Conservation (phyloP, 2,113 vertebrate species). For the Bombycilla garrulus region DNA sequence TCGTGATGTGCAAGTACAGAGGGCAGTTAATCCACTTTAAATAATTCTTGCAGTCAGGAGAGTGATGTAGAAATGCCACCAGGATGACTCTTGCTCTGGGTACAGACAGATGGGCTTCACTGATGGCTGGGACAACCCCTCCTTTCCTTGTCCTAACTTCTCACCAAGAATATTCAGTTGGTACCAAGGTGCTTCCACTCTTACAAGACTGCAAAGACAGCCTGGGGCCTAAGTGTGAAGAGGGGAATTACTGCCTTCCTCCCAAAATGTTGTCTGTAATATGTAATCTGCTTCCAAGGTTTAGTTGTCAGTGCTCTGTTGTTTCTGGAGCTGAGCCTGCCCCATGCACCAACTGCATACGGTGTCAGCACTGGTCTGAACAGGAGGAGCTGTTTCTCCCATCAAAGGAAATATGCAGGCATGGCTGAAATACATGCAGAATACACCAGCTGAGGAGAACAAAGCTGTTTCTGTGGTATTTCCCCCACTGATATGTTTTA, state of each 20-base stretch:
- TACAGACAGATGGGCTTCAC: rapidly evolving
- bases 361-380: not conserved
- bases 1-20: not conserved
- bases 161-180: not conserved
- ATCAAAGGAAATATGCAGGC: not conserved
- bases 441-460: not conserved
- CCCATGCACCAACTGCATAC: rapidly evolving
- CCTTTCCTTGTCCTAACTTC: not conserved
- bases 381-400: not conserved
- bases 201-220: not conserved
- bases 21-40: not conserved
- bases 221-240: not conserved
- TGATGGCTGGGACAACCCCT: not conserved
- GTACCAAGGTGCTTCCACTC: not conserved
- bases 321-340: rapidly evolving
- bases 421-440: not conserved
- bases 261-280: not conserved
- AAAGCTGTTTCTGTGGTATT: not conserved
- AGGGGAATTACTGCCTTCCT: not conserved
- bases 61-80: not conserved
- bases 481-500: not conserved
- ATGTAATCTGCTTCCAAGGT: not conserved
- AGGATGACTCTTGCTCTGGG: not conserved
- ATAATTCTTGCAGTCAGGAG: not conserved
- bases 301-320: not conserved